phyloP scores from a whole-genome alignment of 2,888 invertebrate species.

The Scaptomyza reducta region DNA sequence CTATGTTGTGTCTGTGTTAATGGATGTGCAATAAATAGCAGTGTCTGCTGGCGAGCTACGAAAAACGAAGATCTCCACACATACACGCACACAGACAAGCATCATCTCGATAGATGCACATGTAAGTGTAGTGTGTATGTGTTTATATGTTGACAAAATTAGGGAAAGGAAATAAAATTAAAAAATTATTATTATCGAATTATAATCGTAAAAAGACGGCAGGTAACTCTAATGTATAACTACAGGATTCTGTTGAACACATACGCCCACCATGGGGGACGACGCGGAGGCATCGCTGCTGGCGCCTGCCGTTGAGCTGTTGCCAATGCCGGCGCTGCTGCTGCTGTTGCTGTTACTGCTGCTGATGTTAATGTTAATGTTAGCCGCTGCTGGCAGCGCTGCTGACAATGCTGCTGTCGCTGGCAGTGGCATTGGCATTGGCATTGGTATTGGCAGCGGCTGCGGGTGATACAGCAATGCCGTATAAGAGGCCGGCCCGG shows the following conservation, averaged over 20 bases:
- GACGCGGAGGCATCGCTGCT: constrained; percentile 85
- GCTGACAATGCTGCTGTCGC: constrained; percentile 50
- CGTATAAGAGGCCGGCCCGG: constrained; percentile 69
- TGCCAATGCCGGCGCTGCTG: constrained; percentile 19
- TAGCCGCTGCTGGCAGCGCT: constrained; percentile 45
- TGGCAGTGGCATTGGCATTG: constrained; percentile 49
- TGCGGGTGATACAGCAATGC: constrained; percentile 70
- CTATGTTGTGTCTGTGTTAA: constrained; percentile 37
- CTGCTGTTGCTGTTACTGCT: constrained; percentile 17
- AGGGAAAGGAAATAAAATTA: constrained; percentile 31
- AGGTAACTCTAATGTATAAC: constrained; percentile 89
- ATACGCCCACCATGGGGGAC: constrained; percentile 94
- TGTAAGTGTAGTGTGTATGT: constrained; percentile 4
- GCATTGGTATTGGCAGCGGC: constrained; percentile 50
- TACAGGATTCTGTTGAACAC: constrained; percentile 96
- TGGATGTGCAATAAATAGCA: constrained; percentile 68
- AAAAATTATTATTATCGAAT: constrained; percentile 35
- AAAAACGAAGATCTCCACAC: constrained; percentile 24
- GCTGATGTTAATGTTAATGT: constrained; percentile 17
- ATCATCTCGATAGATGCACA: constrained; percentile 10
- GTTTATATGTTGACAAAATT: constrained; percentile 5
- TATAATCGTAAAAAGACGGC: constrained; percentile 43
- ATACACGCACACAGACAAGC: neutral
- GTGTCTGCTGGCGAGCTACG: constrained; percentile 47
- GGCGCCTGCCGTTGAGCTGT: constrained; percentile 60